These are phyloP conservation scores for Coendou prehensilis DNA, from an alignment of 2,797 vertebrate genomes.

Conservation along the genomic window DNA sequence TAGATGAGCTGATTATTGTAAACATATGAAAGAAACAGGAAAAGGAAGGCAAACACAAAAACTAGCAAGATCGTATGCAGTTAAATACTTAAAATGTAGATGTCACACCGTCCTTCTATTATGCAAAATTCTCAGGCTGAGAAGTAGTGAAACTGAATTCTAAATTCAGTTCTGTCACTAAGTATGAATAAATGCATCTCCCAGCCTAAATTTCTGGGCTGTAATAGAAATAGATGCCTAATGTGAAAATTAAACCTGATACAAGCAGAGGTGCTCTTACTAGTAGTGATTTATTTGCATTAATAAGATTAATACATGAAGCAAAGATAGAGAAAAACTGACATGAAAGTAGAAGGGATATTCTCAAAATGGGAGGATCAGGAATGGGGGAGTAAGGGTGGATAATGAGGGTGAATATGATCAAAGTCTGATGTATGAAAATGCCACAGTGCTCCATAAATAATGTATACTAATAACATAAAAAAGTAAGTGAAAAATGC, in stretches of 20 bases:
- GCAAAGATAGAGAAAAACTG: neutral
- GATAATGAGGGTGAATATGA: neutral
- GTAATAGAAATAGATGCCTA: neutral
- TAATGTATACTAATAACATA: neutral
- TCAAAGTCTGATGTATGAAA: neutral
- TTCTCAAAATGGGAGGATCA: neutral
- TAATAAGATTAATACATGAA: neutral
- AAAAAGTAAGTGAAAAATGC: neutral
- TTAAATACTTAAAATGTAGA: neutral
- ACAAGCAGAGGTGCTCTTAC: neutral
- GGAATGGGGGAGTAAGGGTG: neutral
- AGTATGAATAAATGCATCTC: neutral
- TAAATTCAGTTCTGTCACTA: neutral
- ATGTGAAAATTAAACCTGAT: conserved; percentile 52
- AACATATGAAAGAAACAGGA: neutral
- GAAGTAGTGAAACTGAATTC: conserved; percentile 12
- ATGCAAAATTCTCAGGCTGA: neutral
- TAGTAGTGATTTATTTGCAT: neutral
- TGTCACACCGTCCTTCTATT: neutral
- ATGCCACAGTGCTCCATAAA: neutral
- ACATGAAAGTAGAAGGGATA: neutral
- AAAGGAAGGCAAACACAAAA: conserved; percentile 13
- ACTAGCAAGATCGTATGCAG: neutral
- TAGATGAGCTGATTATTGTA: neutral
- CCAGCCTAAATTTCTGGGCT: neutral